A percentile compares a stretch with the other conserved stretches of the same genome.
Evolutionary conservation across 2,888 invertebrate species (phyloP).

Genomic region (Camptogramma bilineatum): DNA sequence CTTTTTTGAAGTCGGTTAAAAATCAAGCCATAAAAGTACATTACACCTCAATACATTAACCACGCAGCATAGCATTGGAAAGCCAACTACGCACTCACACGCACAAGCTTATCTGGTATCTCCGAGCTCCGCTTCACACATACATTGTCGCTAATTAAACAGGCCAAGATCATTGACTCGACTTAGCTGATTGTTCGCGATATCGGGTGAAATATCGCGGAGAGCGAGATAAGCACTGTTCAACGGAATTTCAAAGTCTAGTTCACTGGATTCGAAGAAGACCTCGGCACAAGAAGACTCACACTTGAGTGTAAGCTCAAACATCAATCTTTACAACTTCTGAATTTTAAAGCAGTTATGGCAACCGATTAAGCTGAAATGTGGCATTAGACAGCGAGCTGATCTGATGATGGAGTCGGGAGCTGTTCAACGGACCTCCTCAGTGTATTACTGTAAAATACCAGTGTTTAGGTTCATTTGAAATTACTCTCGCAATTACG

Average conservation of each 20-base stretch:
- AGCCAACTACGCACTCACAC: slow-evolving; percentile 41
- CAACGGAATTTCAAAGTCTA: not conserved
- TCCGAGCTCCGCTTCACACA: slow-evolving; percentile 41
- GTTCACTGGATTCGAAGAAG: slow-evolving; percentile 1
- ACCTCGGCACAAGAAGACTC: not conserved
- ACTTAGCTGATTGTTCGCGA: slow-evolving; percentile 24
- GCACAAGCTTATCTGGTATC: slow-evolving; percentile 35
- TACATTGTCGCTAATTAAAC: slow-evolving; percentile 46
- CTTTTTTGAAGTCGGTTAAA: too few relatives aligned
- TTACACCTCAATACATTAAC: slow-evolving; percentile 33
- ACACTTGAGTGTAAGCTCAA: not conserved
- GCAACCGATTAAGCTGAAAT: too few relatives aligned
- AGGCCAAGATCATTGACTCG: slow-evolving; percentile 42
- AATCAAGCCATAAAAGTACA: slow-evolving; percentile 23
- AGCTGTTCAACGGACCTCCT: too few relatives aligned
- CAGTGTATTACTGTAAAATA: too few relatives aligned
- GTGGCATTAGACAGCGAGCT: too few relatives aligned
- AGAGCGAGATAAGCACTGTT: not conserved
- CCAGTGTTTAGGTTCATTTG: too few relatives aligned
- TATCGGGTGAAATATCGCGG: slow-evolving; percentile 17
- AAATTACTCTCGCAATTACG: too few relatives aligned
- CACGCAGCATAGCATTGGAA: slow-evolving; percentile 36
- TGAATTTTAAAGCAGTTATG: too few relatives aligned
- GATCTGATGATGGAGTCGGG: too few relatives aligned
- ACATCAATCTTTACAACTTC: not conserved